phyloP scores from a whole-genome alignment of 2,113 vertebrate genomes.

The Perognathus longimembris region DNA sequence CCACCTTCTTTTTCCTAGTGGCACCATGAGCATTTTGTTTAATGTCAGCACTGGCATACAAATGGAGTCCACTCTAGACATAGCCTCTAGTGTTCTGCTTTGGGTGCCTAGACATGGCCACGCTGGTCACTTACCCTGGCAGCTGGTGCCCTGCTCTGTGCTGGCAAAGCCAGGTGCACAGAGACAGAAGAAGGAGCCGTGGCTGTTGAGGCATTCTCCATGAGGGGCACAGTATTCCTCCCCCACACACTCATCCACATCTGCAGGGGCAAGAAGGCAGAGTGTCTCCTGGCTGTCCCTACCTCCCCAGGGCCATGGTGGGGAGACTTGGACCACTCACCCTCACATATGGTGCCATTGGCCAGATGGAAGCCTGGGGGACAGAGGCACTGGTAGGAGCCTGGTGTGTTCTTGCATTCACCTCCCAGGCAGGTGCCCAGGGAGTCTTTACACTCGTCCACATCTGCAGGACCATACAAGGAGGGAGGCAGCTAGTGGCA shows the following conservation, averaged over 20 bases:
- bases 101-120: background rate
- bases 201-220: constrained; percentile 95
- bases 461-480: constrained; percentile 83
- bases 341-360: constrained; percentile 82
- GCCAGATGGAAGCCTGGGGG: constrained; percentile 85
- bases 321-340: constrained; percentile 69
- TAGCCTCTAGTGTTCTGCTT: background rate
- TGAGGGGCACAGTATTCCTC: constrained; percentile 91
- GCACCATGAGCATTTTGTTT: rapidly evolving
- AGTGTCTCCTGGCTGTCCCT: background rate
- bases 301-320: rapidly evolving
- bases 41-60: background rate
- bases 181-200: constrained; percentile 94
- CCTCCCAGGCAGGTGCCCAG: constrained; percentile 84
- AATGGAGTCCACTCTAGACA: background rate
- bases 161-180: constrained; percentile 90
- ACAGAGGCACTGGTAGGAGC: constrained; percentile 90
- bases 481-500: background rate
- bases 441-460: constrained; percentile 87
- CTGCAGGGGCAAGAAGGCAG: constrained; percentile 82
- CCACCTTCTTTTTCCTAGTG: background rate
- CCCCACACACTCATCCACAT: constrained; percentile 93
- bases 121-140: constrained; percentile 87
- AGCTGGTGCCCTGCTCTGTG: constrained; percentile 82
- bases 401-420: constrained; percentile 87